Evolutionary conservation across 30 jellyfish, hydroid and myxozoan species (phyloP), one percentile per base, ranked within the genome.

Genomic region (Phacellophora camtschatica): DNA sequence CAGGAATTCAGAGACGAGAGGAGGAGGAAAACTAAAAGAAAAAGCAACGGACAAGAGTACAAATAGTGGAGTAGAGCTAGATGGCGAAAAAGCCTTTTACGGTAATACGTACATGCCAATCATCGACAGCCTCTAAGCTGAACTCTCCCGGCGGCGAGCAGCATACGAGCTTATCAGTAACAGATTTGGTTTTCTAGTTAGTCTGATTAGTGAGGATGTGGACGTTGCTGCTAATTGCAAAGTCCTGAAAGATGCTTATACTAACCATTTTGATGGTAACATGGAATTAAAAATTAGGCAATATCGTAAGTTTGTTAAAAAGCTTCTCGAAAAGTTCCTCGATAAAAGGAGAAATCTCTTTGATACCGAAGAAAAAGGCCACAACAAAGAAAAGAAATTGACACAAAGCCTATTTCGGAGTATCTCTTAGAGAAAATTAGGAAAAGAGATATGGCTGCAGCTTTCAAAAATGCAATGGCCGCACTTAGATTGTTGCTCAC

Each of bases 1-100:
- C 90, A 78, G 82, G 61, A 58, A 63, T 78, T 59, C 90, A 78
- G 56, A 78, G 90, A 62, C 35, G 90, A 78, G 66, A 35, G 64
- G 69, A 76, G 66, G 65, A 78, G 82, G 71, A 78, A 78, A 78
- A 78, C 54, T 42, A 78, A 63, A 46, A 78, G 90, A 74, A 51
- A 51, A 53, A 53, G 27, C 20, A 37, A 19, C 4, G 72, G 65
- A 31, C 20, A 33, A 71, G 72, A 27, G 85, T 30, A n/a, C n/a
- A 34, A 65, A 12, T 2, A 65, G 68, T 25, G 68, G 68, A 65
- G 80, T 65, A 32, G 80, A 65, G 80, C 68, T 65, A 65, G 33
- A 12, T 32, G 80, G 80, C 25, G 63, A 65, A 65, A 32, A 42
- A 41, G 74, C 13, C 42, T 76, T 76, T 64, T 37, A 76, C 78